phyloP scores from a whole-genome alignment of 2,113 vertebrate genomes.

The Balaeniceps rex region DNA sequence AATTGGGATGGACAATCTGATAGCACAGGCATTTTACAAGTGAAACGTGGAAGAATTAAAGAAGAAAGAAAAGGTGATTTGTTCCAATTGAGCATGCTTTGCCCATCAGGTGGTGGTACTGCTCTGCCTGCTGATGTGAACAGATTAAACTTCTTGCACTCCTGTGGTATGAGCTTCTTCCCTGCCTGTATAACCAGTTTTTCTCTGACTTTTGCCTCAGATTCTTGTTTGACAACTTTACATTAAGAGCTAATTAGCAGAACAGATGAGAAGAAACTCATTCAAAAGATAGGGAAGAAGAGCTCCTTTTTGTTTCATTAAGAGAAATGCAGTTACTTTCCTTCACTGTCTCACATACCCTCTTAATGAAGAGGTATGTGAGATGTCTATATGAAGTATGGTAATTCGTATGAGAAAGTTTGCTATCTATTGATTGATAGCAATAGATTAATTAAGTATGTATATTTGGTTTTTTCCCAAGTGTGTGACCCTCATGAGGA shows the following conservation, averaged over 20 bases:
- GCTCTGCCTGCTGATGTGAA: background rate
- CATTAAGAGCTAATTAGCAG: background rate
- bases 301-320: background rate
- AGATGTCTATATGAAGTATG: background rate
- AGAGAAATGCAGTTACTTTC: background rate
- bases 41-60: background rate
- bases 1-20: background rate
- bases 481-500: background rate
- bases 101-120: background rate
- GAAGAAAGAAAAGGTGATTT: background rate
- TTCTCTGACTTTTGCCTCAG: background rate
- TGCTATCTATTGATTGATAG: background rate
- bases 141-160: background rate
- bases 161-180: background rate
- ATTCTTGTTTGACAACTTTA: background rate
- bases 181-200: background rate
- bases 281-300: background rate
- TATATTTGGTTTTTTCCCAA: background rate
- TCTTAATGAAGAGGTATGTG: background rate
- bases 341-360: background rate
- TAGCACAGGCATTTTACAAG: background rate
- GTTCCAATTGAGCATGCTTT: background rate
- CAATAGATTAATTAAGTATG: background rate
- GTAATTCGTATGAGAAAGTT: background rate
- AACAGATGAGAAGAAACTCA: background rate